These are phyloP conservation scores for Zoanthus solanderi DNA, from an alignment of 92 coral and sea anemone genomes.

Conservation along the genomic window DNA sequence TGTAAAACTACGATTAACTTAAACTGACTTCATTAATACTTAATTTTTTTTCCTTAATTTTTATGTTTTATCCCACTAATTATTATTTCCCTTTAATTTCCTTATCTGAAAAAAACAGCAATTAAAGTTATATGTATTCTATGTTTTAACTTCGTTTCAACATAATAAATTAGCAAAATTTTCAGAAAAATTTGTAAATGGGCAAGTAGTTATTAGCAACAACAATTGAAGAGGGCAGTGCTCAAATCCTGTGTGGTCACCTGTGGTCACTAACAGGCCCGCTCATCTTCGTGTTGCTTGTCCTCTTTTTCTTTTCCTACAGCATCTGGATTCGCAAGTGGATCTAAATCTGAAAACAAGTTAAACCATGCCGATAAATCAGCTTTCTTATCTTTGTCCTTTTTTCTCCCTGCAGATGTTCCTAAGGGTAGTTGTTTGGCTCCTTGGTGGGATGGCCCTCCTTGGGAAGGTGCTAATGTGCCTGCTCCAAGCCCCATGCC, in stretches of 20 bases:
- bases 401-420: conserved; percentile 24
- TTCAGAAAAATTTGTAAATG: too few species aligned
- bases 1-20: too few species aligned
- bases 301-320: conserved; percentile 90
- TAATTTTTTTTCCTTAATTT: too few species aligned
- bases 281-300: conserved; percentile 84
- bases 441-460: conserved; percentile 1
- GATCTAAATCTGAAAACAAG: conserved; percentile 96
- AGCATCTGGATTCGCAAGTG: conserved; percentile 97
- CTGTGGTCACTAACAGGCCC: conserved; percentile 66
- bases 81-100: too few species aligned
- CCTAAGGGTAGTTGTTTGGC: conserved; percentile 29
- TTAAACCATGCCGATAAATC: conserved; percentile 98
- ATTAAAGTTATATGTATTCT: too few species aligned
- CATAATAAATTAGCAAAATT: background rate
- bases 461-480: conserved; percentile 14
- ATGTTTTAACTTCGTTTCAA: background rate
- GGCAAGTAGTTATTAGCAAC: too few species aligned
- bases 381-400: conserved; percentile 67
- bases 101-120: too few species aligned
- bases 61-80: too few species aligned
- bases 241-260: background rate
- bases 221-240: background rate
- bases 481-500: conserved; percentile 28
- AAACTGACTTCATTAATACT: too few species aligned